Evolutionary conservation across 1,140 invertebrate genomes (phyloP).

Genomic region (Hermetia illucens): DNA sequence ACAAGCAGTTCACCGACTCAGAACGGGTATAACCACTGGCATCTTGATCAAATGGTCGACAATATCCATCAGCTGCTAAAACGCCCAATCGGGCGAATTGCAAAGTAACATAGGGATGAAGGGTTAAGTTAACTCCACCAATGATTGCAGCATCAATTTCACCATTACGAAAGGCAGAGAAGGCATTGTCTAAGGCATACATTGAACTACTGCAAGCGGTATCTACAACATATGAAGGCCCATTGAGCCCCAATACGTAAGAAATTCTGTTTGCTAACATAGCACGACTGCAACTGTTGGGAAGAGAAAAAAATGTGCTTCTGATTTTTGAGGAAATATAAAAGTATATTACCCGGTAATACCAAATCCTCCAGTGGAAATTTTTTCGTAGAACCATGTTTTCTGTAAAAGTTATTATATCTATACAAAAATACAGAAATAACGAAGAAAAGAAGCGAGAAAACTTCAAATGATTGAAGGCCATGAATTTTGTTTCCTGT

Average conservation of each 20-base stretch:
- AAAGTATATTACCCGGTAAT: constrained; percentile 48
- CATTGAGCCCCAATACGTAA: constrained; percentile 50
- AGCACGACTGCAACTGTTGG: constrained; percentile 58
- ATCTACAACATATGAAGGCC: constrained; percentile 73
- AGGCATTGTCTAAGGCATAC: constrained; percentile 71
- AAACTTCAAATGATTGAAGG: no score
- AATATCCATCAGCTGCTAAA: constrained; percentile 67
- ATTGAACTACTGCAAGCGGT: constrained; percentile 84
- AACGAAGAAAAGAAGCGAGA: no score
- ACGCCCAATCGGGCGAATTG: constrained; percentile 77
- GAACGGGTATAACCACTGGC: constrained; percentile 63
- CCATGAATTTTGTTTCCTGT: no score
- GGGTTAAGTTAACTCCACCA: constrained; percentile 63
- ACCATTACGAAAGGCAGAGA: constrained; percentile 56
- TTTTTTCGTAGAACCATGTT: constrained; percentile 51
- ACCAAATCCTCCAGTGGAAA: constrained; percentile 40
- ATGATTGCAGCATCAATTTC: constrained; percentile 79
- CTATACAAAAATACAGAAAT: no score
- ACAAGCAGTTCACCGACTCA: constrained; percentile 60
- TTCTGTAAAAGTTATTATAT: no score
- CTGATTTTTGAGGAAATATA: background rate
- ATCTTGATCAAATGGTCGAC: constrained; percentile 78
- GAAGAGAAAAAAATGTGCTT: background rate
- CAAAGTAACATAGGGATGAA: constrained; percentile 75
- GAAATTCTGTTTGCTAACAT: constrained; percentile 89